These are phyloP conservation scores for Homarus americanus DNA, from an alignment of 1,140 invertebrate species.

Conservation along the genomic window DNA sequence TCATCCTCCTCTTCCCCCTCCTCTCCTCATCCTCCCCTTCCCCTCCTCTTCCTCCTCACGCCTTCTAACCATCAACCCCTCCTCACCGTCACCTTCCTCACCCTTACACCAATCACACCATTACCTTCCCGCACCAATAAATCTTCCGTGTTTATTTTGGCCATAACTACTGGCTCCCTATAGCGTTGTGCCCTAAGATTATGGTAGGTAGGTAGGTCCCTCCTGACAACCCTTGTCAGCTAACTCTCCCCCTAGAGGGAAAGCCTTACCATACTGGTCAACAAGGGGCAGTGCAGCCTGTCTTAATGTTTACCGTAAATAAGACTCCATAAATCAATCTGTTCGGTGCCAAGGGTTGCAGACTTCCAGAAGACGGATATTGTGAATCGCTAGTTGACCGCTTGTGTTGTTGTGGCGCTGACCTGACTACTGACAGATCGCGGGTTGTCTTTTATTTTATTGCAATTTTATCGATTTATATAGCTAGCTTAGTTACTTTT, in stretches of 20 bases:
- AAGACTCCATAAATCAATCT: neutral
- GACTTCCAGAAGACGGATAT: too few species aligned
- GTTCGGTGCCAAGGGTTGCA: neutral
- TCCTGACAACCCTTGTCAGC: slow-evolving; percentile 26
- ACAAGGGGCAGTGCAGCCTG: slow-evolving; percentile 34
- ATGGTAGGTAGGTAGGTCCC: neutral
- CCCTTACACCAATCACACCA: neutral
- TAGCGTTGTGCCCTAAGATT: slow-evolving; percentile 10
- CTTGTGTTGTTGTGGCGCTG: neutral
- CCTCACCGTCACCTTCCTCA: neutral
- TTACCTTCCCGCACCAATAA: slow-evolving; percentile 38
- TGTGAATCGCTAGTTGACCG: neutral
- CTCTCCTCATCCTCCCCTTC: neutral
- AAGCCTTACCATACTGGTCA: slow-evolving; percentile 4
- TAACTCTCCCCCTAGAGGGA: slow-evolving; percentile 11
- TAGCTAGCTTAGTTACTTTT: too few species aligned
- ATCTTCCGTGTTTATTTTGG: slow-evolving; percentile 57
- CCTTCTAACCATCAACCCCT: neutral
- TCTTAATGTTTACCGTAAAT: slow-evolving; percentile 55
- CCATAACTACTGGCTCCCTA: slow-evolving; percentile 30
- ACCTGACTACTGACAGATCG: neutral
- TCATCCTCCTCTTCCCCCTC: neutral
- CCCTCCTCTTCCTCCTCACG: neutral
- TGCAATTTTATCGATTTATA: too few species aligned
- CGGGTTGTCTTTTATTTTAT: neutral